A percentile compares a stretch with the other conserved stretches of the same genome.
Evolutionary conservation across 2,113 vertebrate genomes (phyloP).

Genomic region (Syngnathus scovelli): DNA sequence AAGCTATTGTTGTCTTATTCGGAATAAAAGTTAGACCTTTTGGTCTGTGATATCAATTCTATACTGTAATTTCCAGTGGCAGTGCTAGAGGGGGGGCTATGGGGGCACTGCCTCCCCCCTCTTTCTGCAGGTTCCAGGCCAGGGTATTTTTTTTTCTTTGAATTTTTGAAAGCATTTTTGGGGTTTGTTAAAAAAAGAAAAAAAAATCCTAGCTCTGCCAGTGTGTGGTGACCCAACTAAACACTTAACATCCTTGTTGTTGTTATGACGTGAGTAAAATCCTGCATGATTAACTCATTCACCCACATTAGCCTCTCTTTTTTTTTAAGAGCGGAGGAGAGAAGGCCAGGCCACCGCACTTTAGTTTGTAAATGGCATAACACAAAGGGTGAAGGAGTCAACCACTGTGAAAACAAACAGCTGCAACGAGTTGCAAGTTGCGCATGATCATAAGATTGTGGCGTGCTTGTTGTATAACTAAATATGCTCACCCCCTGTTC

Average conservation of each 20-base stretch:
- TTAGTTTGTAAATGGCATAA: constrained; percentile 17
- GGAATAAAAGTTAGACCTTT: neutral
- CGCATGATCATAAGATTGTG: constrained; percentile 10
- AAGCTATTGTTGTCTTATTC: neutral
- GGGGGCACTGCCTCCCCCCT: too few relatives aligned
- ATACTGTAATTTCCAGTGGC: neutral
- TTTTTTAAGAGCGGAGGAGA: neutral
- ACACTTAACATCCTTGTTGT: constrained; percentile 21
- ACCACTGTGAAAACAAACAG: constrained; percentile 12
- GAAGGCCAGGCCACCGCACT: constrained; percentile 9
- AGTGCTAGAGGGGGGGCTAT: too few relatives aligned
- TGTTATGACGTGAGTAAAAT: constrained; percentile 22
- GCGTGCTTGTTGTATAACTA: constrained; percentile 29
- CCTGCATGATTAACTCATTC: constrained; percentile 15
- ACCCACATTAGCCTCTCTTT: neutral
- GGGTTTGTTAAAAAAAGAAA: too few relatives aligned
- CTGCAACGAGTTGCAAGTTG: constrained; percentile 4
- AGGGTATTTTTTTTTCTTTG: too few relatives aligned
- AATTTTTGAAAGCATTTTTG: too few relatives aligned
- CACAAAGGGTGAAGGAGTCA: neutral
- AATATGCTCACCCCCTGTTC: constrained; percentile 22
- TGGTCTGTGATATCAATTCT: neutral
- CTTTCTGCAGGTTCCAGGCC: too few relatives aligned
- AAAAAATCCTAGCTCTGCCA: too few relatives aligned
- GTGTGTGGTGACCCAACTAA: neutral